phyloP scores from a whole-genome alignment of 2,113 vertebrate genomes.

The Otus sunia region DNA sequence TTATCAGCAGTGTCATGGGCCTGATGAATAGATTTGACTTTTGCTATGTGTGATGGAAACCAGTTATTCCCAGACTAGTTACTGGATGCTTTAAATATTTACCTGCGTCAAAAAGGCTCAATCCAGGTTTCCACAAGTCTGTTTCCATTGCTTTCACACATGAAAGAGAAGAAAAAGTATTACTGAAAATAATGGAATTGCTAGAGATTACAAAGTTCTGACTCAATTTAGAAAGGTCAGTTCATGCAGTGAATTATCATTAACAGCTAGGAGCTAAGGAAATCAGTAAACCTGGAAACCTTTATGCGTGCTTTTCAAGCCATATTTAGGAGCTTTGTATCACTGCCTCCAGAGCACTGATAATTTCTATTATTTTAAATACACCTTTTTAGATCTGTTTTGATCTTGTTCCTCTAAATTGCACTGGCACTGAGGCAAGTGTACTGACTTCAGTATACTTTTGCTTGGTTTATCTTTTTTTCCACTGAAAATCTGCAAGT shows the following conservation, averaged over 20 bases:
- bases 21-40: background rate
- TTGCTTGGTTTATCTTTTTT: background rate
- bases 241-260: background rate
- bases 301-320: background rate
- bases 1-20: background rate
- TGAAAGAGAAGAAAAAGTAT: constrained; percentile 56
- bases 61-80: background rate
- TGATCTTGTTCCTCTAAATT: background rate
- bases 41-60: background rate
- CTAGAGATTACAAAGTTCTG: background rate
- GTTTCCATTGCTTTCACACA: constrained; percentile 77
- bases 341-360: background rate
- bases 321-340: background rate
- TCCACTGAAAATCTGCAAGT: background rate
- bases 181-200: background rate
- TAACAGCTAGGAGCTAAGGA: background rate
- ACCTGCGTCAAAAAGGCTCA: constrained; percentile 83
- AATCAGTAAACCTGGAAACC: background rate
- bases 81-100: constrained; percentile 28
- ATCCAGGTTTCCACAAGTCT: constrained; percentile 79
- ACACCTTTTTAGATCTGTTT: background rate
- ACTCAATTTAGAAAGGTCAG: background rate
- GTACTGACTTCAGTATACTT: background rate
- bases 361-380: background rate
- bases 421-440: background rate